Base-by-base conservation (phyloP, 1,140 invertebrate species). In the Halictus rubicundus region DNA sequence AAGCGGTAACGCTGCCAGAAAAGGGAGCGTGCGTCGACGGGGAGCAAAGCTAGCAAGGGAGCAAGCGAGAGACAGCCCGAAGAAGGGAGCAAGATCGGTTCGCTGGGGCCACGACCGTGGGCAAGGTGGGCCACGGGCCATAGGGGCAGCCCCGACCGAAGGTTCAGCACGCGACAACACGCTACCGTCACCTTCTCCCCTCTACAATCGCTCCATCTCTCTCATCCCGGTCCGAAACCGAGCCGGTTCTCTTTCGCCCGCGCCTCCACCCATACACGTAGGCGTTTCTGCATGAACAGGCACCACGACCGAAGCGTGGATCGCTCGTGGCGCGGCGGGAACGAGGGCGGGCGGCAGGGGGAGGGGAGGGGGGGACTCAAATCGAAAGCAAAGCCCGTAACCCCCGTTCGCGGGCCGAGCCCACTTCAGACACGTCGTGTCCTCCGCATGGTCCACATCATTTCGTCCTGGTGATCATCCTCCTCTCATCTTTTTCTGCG, bases 361-460 rank as follows among this genome's bases (percentile, higher is more conserved):
- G 32, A 1, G 32, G 57, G 63, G 73, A 68, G 70, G 61, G 21
- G 80, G 82, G 83, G 87, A 64, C 70, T 78, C 82, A 80, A 78
- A 88, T 75, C 82, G 82, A 86, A 85, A 85, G 86, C 84, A 83
- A 83, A 87, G 81, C 79, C 88, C 88, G 86, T 87, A 87, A 87
- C 87, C 87, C 85, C 87, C 87, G 80, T 78, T 75, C 71, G 60
- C 78, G 63, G 60, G 54, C 78, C 84, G 83, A 86, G 66, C 68
- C 83, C 72, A 70, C 66, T 75, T 88, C 89, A 91, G 90, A 91
- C 79, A 82, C 84, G 80, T 77, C 83, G 89, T 88, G 87, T 90
- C 89, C 90, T 85, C 89, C 85, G 89, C 85, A 84, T 89, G 89
- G 88, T 89, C 87, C 89, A 83, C 85, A 87, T 89, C 89, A 69